These are phyloP conservation scores for Danaus melanippus DNA, from an alignment of 1,140 invertebrate species.

Conservation along the genomic window DNA sequence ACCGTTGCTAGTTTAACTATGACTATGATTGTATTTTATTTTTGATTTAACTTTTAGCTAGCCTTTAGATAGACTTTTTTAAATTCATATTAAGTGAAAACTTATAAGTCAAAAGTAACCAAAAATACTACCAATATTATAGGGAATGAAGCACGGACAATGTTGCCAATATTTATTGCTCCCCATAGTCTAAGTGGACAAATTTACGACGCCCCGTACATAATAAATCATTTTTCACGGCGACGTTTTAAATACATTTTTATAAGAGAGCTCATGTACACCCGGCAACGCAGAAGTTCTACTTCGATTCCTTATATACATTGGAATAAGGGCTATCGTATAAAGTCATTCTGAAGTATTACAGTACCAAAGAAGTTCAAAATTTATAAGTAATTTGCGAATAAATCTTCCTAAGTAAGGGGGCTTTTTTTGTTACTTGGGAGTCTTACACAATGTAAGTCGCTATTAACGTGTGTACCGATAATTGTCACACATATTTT, in stretches of 20 bases:
- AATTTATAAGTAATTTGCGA: conserved; percentile 71
- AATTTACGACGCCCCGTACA: conserved; percentile 61
- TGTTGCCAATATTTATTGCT: conserved; percentile 54
- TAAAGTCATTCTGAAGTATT: too few relatives aligned
- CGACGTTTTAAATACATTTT: conserved; percentile 72
- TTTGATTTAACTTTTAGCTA: too few relatives aligned
- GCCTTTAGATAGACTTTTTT: too few relatives aligned
- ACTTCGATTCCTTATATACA: conserved; percentile 5
- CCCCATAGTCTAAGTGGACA: conserved; percentile 59
- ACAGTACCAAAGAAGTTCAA: conserved; percentile 29
- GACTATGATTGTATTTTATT: too few relatives aligned
- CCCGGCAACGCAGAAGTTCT: conserved; percentile 6
- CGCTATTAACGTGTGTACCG: conserved; percentile 64
- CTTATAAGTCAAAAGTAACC: conserved; percentile 1
- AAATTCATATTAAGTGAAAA: too few relatives aligned
- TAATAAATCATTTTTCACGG: conserved; percentile 65
- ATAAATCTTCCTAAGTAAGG: conserved; percentile 61
- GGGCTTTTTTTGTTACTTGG: conserved; percentile 46
- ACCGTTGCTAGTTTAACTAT: too few relatives aligned
- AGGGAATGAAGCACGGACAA: conserved; percentile 25
- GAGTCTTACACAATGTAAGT: conserved; percentile 50
- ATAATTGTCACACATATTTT: conserved; percentile 72
- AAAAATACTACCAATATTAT: conserved; percentile 24
- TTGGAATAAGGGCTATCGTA: too few relatives aligned
- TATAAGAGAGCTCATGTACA: conserved; percentile 59